A percentile compares a stretch with the other conserved stretches of the same genome.
Evolutionary conservation across 2,113 vertebrate genomes (phyloP).

Genomic region (Pterocles burchelli): DNA sequence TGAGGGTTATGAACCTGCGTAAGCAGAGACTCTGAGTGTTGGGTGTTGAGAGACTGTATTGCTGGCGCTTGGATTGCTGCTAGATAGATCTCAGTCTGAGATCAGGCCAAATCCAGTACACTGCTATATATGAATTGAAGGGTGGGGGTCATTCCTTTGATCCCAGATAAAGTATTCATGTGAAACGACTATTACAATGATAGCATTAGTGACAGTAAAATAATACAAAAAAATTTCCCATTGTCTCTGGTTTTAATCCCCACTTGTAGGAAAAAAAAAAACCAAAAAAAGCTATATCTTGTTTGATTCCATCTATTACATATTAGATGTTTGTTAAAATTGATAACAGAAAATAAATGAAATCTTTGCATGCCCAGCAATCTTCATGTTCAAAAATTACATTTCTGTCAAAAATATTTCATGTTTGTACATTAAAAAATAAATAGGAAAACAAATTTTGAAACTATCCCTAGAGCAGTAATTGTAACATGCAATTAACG

Average conservation of each 20-base stretch:
- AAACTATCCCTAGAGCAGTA: background rate
- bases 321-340: background rate
- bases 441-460: background rate
- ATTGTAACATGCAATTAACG: background rate
- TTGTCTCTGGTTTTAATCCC: background rate
- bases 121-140: background rate
- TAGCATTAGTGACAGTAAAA: background rate
- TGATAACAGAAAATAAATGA: background rate
- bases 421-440: background rate
- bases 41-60: background rate
- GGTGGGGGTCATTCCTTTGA: background rate
- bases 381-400: background rate
- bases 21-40: background rate
- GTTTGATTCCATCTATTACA: background rate
- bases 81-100: background rate
- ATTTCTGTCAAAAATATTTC: background rate
- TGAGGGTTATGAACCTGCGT: background rate
- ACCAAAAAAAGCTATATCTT: background rate
- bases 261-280: background rate
- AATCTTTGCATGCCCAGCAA: background rate
- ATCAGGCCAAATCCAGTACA: background rate
- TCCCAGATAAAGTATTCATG: background rate
- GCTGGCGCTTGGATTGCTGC: background rate
- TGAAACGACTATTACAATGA: background rate
- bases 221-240: background rate